Evolutionary conservation across 1,140 invertebrate species (phyloP).

Genomic region (Helicoverpa zea): DNA sequence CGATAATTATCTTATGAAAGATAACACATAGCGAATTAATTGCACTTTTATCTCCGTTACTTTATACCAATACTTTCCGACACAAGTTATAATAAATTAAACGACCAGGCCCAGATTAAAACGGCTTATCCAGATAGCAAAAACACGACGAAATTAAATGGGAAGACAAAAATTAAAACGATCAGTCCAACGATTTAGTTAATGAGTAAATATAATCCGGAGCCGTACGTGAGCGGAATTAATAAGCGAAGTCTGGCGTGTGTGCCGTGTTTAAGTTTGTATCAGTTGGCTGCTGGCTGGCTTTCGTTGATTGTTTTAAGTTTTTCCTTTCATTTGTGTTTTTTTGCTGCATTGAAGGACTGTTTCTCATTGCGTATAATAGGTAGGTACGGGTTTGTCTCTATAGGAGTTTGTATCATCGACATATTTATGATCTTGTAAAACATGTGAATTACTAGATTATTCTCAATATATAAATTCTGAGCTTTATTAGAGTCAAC

Average conservation of each 20-base stretch:
- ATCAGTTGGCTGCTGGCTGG: background rate
- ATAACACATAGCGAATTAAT: slow-evolving; percentile 36
- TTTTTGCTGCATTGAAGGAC: too few species aligned
- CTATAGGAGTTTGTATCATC: too few species aligned
- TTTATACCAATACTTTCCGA: slow-evolving; percentile 27
- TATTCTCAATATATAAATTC: too few species aligned
- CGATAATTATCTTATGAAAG: slow-evolving; percentile 23
- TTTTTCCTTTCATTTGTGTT: too few species aligned
- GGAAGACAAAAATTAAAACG: slow-evolving; percentile 58
- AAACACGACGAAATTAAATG: slow-evolving; percentile 51
- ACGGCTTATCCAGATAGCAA: slow-evolving; percentile 31
- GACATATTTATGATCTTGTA: too few species aligned
- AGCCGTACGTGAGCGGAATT: slow-evolving; percentile 49
- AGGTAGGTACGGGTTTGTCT: too few species aligned
- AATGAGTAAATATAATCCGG: slow-evolving; percentile 52
- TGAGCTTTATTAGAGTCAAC: too few species aligned
- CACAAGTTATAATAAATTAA: slow-evolving; percentile 26
- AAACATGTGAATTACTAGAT: too few species aligned
- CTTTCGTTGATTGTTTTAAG: background rate
- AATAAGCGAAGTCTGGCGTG: slow-evolving; percentile 31
- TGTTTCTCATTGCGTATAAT: too few species aligned
- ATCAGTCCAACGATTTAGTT: slow-evolving; percentile 59
- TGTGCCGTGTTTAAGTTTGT: slow-evolving; percentile 20
- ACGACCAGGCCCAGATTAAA: slow-evolving; percentile 33
- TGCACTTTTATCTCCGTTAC: slow-evolving; percentile 27